phyloP scores from a whole-genome alignment of 2,113 vertebrate species.

The Cheilinus undulatus region DNA sequence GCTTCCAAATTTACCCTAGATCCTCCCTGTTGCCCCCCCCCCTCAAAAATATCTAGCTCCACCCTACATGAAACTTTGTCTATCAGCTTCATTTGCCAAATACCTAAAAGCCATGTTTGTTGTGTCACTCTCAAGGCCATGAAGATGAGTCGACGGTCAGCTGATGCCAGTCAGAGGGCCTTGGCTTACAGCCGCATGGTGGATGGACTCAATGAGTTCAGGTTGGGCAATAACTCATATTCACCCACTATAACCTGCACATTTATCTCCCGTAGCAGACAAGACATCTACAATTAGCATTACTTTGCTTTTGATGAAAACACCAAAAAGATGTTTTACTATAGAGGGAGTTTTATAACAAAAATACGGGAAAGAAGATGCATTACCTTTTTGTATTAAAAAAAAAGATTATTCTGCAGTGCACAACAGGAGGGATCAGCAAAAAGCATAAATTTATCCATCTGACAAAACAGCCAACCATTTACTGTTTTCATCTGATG shows the following conservation, averaged over 20 bases:
- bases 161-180: conserved; percentile 94
- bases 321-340: not conserved
- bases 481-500: no score
- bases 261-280: not conserved
- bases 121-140: conserved; percentile 91
- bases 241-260: conserved; percentile 1
- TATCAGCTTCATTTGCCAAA: conserved; percentile 34
- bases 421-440: not conserved
- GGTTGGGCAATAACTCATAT: conserved; percentile 84
- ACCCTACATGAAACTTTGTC: conserved; percentile 22
- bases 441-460: no score
- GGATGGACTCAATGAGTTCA: conserved; percentile 98
- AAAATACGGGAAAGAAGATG: not conserved
- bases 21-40: not conserved
- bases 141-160: conserved; percentile 97
- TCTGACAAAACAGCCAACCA: no score
- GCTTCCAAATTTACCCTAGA: conserved; percentile 20
- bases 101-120: conserved; percentile 56
- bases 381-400: not conserved
- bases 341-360: not conserved
- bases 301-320: not conserved
- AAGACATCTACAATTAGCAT: not conserved
- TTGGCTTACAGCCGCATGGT: conserved; percentile 95
- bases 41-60: conserved; percentile 23
- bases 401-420: no score